Conservation (phyloP, 64 coral and sea anemone genomes). For the Hydrozoanthus tunicans region DNA sequence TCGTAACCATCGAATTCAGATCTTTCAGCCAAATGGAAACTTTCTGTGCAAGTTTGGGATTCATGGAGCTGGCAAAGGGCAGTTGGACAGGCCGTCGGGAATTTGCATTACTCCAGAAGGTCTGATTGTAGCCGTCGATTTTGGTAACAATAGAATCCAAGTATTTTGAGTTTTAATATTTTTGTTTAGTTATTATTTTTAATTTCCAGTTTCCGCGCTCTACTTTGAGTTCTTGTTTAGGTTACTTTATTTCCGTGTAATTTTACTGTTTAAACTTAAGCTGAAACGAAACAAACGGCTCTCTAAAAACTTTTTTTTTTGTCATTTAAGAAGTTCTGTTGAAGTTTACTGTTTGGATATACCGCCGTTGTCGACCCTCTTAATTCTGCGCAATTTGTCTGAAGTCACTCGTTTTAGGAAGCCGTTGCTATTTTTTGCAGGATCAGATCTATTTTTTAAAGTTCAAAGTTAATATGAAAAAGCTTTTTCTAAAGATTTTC, state of each 20-base stretch:
- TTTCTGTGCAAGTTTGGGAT: slow-evolving; percentile 98
- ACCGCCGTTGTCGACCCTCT: no score
- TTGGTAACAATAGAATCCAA: slow-evolving; percentile 99
- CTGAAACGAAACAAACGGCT: not conserved
- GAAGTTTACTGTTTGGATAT: not conserved
- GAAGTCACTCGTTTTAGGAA: not conserved
- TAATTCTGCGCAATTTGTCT: not conserved
- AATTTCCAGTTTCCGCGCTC: not conserved
- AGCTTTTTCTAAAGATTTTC: not conserved
- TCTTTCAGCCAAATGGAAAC: slow-evolving; percentile 98
- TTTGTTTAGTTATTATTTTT: not conserved
- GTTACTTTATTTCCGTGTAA: not conserved
- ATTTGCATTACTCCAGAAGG: slow-evolving; percentile 96
- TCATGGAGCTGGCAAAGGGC: slow-evolving; percentile 70
- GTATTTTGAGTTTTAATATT: slow-evolving; percentile 65
- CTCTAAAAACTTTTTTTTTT: no score
- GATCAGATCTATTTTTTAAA: not conserved
- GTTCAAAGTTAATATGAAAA: not conserved
- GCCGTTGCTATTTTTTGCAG: not conserved
- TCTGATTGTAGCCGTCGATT: slow-evolving; percentile 94
- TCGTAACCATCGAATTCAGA: slow-evolving; percentile 96
- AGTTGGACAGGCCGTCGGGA: slow-evolving; percentile 96
- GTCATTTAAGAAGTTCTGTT: not conserved
- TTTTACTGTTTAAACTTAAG: not conserved
- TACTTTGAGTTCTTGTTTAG: not conserved